Conservation (phyloP, 2,113 vertebrate genomes). For the Urocitellus parryii region DNA sequence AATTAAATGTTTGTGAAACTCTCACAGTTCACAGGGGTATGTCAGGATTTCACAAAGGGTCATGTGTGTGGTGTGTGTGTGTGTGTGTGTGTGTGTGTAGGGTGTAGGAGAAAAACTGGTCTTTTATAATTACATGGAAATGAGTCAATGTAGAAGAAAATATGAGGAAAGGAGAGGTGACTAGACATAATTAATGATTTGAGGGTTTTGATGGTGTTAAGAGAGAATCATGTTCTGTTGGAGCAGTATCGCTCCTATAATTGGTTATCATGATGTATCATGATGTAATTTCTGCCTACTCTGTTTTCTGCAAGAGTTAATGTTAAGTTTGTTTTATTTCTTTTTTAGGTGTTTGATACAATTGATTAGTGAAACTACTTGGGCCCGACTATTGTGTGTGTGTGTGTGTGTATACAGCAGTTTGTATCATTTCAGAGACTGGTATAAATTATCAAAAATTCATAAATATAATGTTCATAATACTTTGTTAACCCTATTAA, state of each 20-base stretch:
- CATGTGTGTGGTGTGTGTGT: not conserved
- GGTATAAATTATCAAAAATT: not conserved
- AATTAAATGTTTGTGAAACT: not conserved
- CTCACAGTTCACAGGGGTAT: not conserved
- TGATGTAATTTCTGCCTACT: not conserved
- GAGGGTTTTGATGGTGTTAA: not conserved
- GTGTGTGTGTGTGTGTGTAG: not conserved
- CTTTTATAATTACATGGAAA: not conserved
- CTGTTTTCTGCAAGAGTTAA: not conserved
- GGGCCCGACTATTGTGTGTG: not conserved
- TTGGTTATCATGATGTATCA: not conserved
- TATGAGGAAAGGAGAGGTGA: not conserved
- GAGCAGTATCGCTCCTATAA: not conserved
- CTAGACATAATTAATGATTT: not conserved
- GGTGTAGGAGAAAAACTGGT: not conserved
- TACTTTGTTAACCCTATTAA: not conserved
- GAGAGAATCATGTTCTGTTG: not conserved
- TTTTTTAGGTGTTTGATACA: not conserved
- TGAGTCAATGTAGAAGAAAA: not conserved
- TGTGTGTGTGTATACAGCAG: not conserved
- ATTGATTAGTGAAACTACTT: not conserved
- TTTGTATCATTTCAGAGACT: conserved; percentile 35
- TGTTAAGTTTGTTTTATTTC: not conserved
- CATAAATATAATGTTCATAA: not conserved
- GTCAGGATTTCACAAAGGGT: not conserved